Base-by-base conservation (phyloP, 2,888 invertebrate species). In the Synanthedon andrenaeformis region DNA sequence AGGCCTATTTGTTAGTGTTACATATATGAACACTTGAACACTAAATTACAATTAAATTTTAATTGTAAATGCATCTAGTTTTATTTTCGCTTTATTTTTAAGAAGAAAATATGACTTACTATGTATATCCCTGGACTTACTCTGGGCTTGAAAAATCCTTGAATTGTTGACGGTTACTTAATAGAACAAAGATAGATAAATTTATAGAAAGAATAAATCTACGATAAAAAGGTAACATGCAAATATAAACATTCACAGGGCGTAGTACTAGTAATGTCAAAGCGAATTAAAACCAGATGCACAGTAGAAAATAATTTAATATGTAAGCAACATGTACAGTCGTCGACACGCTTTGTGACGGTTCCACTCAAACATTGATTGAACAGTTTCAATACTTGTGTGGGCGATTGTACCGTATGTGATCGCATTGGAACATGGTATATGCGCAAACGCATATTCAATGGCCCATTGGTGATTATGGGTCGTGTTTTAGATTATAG, bases 1-100 rank as follows among this genome's bases (percentile, higher is more conserved):
- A 70, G 66, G 73, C 69, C 62, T 81, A 76, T 70, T 35, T 67
- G 59, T 68, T 74, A 74, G 74, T 69, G 69, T 62, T 67, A 60
- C 61, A n/a, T n/a, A n/a, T n/a, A 62, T 67, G 64, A 60, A 66
- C 58, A 65, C 62, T n/a, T n/a, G n/a, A n/a, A n/a, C n/a, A n/a
- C n/a, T n/a, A n/a, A n/a, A n/a, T n/a, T n/a, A n/a, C 59, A 58
- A 62, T 59, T 72, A 69, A 66, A 62, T 62, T 64, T 57, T 65
- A 45, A 57, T 52, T 12, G 59, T 35, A 66, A 67, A 72, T 72
- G 73, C 72, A 75, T 74, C 66, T 70, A 70, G 69, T 66, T 62
- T 61, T 63, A 62, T 60, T 64, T 66, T 59, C 56, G 61, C 58
- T 58, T 52, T 35, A 35, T 35, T 35, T 35, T 35, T 35, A 8